Base-by-base conservation (phyloP, 2,797 vertebrate genomes). In the Onychomys torridus region DNA sequence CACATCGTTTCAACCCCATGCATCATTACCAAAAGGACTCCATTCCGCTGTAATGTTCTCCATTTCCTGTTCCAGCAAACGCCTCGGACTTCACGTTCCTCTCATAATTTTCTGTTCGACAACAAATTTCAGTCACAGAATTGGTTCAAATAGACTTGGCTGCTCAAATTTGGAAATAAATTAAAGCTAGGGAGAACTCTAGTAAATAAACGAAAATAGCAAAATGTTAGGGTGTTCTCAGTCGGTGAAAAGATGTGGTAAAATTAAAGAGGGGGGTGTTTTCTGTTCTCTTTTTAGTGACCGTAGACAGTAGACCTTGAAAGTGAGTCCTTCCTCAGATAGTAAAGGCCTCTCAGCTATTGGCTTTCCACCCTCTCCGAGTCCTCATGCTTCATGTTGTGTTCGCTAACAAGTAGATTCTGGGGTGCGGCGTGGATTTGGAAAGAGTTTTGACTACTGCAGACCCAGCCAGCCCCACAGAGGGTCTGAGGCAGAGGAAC, bases 1-100 rank as follows among this genome's bases (percentile, higher is more conserved):
- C 75, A 73, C 75, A 61, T 96, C 90, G 89, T 89, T 89, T 90
- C 93, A 90, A 49, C 21, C 92, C 90, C 92, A 85, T 76, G 95
- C 90, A 87, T 96, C 95, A 95, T 96, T 89, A 95, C 88, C 96
- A 94, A 73, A 93, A 89, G 95, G 46, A 34, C 65, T 85, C 55
- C n/a, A 6, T 63, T 75, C 73, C 76, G 34, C 46, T 14, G 9
- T 73, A 77, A 92, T 21, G 55, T 76, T 95, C 92, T 95, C 29
- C 2, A 5, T 84, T 85, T 96, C 91, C 83, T 96, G 37, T 96
- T 96, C 37, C 82, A 89, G 76, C 43, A 49, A 94, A 84, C 29
- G 29, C 40, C 76, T 43, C 19, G 19, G 82, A 49, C 92, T 93
- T 96, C 90, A 67, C 81, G 90, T 91, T 96, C 67, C 73, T 95